Evolutionary conservation across 2,888 invertebrate genomes (phyloP).

Genomic region (Acronicta leporina): DNA sequence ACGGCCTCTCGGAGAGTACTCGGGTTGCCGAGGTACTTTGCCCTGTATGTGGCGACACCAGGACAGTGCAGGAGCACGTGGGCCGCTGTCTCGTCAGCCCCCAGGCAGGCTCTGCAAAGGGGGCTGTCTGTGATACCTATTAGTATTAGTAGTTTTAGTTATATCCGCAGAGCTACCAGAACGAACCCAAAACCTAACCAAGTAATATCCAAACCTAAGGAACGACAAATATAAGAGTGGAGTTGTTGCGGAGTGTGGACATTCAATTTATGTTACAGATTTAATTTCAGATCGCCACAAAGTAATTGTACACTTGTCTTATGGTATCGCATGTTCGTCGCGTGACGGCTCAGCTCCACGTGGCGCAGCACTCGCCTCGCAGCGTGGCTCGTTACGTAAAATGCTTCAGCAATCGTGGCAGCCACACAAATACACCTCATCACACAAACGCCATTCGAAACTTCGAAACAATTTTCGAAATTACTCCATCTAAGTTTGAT

Average conservation of each 20-base stretch:
- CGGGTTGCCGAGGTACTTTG: too few species aligned
- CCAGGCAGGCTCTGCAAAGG: too few species aligned
- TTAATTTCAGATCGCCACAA: constrained; percentile 41
- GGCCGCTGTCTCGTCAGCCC: too few species aligned
- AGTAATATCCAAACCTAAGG: too few species aligned
- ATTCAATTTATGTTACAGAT: constrained; percentile 38
- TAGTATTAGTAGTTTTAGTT: too few species aligned
- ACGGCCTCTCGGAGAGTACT: too few species aligned
- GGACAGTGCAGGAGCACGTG: too few species aligned
- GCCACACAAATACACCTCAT: constrained; percentile 45
- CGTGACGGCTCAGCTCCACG: constrained; percentile 67
- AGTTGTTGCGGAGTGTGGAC: constrained; percentile 12
- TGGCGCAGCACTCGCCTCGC: constrained; percentile 66
- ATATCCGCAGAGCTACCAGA: too few species aligned
- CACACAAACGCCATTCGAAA: constrained; percentile 10
- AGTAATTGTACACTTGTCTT: constrained; percentile 59
- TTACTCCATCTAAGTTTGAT: constrained; percentile 38
- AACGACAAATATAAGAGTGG: constrained; percentile 20
- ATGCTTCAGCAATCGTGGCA: constrained; percentile 40
- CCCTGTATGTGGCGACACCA: too few species aligned
- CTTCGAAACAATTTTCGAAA: constrained; percentile 31
- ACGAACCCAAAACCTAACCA: too few species aligned
- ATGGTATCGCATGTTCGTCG: constrained; percentile 60
- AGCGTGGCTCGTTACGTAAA: constrained; percentile 75
- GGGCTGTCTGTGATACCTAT: too few species aligned